Evolutionary conservation across 2,797 vertebrate species (phyloP), one percentile per base, ranked within the genome.

Genomic region (Spatula clypeata): DNA sequence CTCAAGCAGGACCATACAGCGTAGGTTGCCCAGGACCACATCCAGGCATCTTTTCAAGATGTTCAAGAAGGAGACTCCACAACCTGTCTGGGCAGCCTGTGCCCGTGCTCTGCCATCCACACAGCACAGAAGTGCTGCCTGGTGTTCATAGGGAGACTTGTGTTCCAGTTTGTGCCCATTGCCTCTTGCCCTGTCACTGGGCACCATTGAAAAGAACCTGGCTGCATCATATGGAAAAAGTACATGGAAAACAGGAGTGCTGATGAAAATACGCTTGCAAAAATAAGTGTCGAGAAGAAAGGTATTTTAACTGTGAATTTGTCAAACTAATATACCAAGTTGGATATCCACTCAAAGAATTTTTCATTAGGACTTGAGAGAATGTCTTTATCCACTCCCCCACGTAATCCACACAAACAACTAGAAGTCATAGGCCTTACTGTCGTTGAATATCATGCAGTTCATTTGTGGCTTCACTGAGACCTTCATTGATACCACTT

Each of bases 381-480:
- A 65, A 2, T 34, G 34, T 57, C 38, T 80, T 73, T 79, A 42
- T 61, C 23, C 38, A 55, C 31, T 5, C 29, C 24, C 31, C 10
- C 18, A 27, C 26, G 54, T 8, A 74, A 67, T 34, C 20, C n/a
- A 45, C 4, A 40, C 4, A 38, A 67, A 51, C 4, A 40, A 21
- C 55, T 31, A 13, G 36, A 86, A 71, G 18, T 64, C 47, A 55
- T 7, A 5, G 40, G 61, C 92, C 98, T 98, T 93, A 98, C 98
- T 98, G 97, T 66, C 97, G 93, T 64, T 98, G 97, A 54, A 97
- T 57, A 27, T 98, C 92, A 45, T 98, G 97, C 54, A 98, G 54
- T 38, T 98, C 97, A 72, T 97, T 97, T 75, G 96, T 70, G 74
- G 98, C 97, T 96, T 98, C 98, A 44, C 97, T 97, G 64, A 98